These are phyloP conservation scores for Gallinago nigripennis DNA, from an alignment of 2,797 vertebrate genomes.

Conservation along the genomic window DNA sequence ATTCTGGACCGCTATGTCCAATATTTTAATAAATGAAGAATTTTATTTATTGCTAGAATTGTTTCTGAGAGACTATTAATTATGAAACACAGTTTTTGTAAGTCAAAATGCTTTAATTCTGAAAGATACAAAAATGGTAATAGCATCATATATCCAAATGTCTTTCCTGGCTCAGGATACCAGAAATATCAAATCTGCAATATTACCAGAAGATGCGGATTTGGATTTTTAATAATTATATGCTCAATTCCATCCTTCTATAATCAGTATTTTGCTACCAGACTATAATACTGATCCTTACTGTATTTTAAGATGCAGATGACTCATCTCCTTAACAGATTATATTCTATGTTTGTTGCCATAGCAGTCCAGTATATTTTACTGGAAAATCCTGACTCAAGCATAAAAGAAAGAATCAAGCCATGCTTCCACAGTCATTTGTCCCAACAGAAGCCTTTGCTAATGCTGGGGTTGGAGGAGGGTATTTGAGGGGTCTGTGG, in stretches of 20 bases:
- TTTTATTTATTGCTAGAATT: background rate
- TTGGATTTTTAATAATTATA: slow-evolving; percentile 23
- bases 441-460: background rate
- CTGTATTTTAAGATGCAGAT: slow-evolving; percentile 40
- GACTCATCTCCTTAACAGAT: slow-evolving; percentile 33
- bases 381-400: slow-evolving; percentile 23
- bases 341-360: background rate
- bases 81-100: background rate
- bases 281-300: background rate
- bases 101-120: background rate
- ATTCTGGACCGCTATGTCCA: background rate
- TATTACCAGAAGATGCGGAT: slow-evolving; percentile 2
- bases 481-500: background rate
- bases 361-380: background rate
- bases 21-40: background rate
- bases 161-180: background rate
- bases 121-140: background rate
- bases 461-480: too few relatives aligned
- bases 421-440: background rate
- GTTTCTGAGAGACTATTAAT: background rate
- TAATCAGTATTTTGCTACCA: slow-evolving; percentile 16
- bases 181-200: background rate
- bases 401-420: background rate
- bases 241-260: background rate
- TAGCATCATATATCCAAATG: background rate